Conservation (phyloP, 2,888 invertebrate species). For the Lobophora halterata region DNA sequence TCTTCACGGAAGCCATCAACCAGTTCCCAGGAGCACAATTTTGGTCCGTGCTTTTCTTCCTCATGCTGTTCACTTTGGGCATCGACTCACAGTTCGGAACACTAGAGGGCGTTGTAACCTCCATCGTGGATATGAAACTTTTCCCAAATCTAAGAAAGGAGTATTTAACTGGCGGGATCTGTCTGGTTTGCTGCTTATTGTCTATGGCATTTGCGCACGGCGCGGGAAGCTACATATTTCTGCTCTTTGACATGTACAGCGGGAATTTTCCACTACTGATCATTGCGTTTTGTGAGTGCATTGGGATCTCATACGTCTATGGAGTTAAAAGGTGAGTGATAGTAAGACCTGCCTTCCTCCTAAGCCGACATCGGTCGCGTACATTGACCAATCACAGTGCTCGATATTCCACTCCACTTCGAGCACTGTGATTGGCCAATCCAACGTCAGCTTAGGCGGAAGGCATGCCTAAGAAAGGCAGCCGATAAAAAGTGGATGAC, state of each 20-base stretch:
- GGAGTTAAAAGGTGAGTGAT: slow-evolving; percentile 89
- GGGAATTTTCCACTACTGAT: slow-evolving; percentile 95
- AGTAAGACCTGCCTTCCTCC: no score
- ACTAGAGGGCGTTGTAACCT: slow-evolving; percentile 96
- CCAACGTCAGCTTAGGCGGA: no score
- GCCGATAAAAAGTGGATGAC: no score
- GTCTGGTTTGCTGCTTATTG: slow-evolving; percentile 89
- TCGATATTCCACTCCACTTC: no score
- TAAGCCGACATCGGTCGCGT: no score
- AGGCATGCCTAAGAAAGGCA: no score
- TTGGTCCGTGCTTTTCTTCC: slow-evolving; percentile 97
- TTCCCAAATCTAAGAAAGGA: slow-evolving; percentile 96
- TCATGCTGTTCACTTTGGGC: slow-evolving; percentile 97
- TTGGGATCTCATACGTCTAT: slow-evolving; percentile 96
- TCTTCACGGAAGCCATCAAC: slow-evolving; percentile 98
- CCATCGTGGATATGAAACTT: slow-evolving; percentile 96
- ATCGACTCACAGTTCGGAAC: slow-evolving; percentile 99
- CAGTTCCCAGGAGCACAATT: slow-evolving; percentile 98
- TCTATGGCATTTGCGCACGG: slow-evolving; percentile 96
- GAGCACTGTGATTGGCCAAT: no score
- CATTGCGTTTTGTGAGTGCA: slow-evolving; percentile 95
- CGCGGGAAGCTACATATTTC: slow-evolving; percentile 95
- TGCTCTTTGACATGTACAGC: slow-evolving; percentile 95
- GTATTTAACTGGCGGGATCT: slow-evolving; percentile 90
- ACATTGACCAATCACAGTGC: no score